Evolutionary conservation across 2,888 invertebrate species (phyloP).

Genomic region (Lissocephala sabroskyi): DNA sequence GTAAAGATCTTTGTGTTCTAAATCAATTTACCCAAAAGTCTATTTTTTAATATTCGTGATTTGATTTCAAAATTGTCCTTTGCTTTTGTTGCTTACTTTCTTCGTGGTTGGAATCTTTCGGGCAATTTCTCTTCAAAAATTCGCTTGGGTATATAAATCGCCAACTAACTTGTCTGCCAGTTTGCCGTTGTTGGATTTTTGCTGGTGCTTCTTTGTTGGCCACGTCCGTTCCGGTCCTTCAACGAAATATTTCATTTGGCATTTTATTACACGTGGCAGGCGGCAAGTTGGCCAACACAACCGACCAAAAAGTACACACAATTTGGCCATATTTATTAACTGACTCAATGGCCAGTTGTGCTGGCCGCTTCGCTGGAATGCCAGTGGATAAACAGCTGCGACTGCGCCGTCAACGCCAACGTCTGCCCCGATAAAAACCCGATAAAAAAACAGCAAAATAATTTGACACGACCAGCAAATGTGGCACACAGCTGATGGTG

Average conservation of each 20-base stretch:
- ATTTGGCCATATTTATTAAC: neutral
- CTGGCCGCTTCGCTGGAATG: neutral
- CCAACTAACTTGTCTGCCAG: neutral
- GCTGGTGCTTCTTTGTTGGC: neutral
- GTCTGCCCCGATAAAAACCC: slow-evolving; percentile 17
- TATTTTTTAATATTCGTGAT: too few species aligned
- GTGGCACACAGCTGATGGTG: slow-evolving; percentile 38
- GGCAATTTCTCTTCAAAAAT: too few species aligned
- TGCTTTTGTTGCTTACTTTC: neutral
- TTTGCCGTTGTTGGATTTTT: neutral
- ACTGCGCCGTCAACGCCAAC: neutral
- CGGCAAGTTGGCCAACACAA: neutral
- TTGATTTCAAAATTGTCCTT: too few species aligned
- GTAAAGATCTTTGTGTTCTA: too few species aligned
- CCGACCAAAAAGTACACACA: neutral
- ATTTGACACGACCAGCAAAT: slow-evolving; percentile 39
- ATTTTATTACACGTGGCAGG: neutral
- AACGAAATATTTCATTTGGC: neutral
- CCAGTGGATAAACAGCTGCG: neutral
- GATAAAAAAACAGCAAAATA: too few species aligned
- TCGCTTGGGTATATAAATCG: neutral
- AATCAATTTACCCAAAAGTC: too few species aligned
- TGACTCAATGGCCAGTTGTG: neutral
- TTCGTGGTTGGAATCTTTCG: neutral
- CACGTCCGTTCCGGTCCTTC: neutral